Conservation (phyloP, 1,140 invertebrate genomes). For the Hypsibius dujardini region DNA sequence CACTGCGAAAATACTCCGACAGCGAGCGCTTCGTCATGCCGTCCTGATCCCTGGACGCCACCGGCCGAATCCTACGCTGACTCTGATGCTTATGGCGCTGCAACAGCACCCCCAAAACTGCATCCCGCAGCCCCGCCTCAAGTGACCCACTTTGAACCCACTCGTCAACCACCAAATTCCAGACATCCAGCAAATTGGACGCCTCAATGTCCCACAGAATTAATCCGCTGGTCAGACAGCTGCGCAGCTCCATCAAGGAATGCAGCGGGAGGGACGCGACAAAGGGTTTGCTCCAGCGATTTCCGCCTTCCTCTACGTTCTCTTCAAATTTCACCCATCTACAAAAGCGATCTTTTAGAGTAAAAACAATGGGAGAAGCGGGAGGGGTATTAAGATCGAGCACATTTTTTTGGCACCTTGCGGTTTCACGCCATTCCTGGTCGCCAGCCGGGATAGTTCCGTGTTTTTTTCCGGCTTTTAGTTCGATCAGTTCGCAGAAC, state of each 20-base stretch:
- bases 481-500: slow-evolving; percentile 13
- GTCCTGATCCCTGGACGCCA: background rate
- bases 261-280: slow-evolving; percentile 77
- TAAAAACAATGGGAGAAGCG: too few relatives aligned
- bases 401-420: slow-evolving; percentile 3
- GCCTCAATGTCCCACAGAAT: slow-evolving; percentile 33
- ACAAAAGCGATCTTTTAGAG: background rate
- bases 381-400: background rate
- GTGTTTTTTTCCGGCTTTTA: slow-evolving; percentile 1
- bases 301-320: slow-evolving; percentile 79
- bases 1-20: background rate
- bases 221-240: slow-evolving; percentile 31
- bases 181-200: slow-evolving; percentile 24
- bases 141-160: background rate
- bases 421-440: slow-evolving; percentile 3
- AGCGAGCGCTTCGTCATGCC: background rate
- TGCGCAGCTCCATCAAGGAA: slow-evolving; percentile 65
- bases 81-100: background rate
- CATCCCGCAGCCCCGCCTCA: background rate
- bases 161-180: background rate
- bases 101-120: background rate
- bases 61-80: background rate
- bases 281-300: slow-evolving; percentile 83
- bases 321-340: slow-evolving; percentile 91
- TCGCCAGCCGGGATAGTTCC: background rate